These are phyloP conservation scores for Archips xylosteana DNA, from an alignment of 2,888 invertebrate genomes.

Conservation along the genomic window DNA sequence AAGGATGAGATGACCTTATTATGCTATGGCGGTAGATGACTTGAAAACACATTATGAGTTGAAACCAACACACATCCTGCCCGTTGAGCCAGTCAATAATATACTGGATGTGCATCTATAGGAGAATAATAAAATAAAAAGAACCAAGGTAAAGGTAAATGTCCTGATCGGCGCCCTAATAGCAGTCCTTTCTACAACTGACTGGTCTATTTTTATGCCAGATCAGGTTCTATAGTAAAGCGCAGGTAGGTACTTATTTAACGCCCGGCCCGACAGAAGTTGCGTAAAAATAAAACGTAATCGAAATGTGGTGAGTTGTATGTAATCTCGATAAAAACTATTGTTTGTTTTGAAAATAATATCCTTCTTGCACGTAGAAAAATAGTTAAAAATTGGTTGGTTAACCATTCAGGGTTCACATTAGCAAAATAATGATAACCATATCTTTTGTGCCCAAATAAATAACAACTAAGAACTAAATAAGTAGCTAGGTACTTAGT, in stretches of 20 bases:
- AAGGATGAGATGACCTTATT: too few species aligned
- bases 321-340: constrained; percentile 10
- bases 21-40: too few species aligned
- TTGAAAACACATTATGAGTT: too few species aligned
- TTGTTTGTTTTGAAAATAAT: constrained; percentile 7
- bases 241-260: constrained; percentile 37
- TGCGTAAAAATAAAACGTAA: constrained; percentile 43
- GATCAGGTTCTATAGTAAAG: constrained; percentile 38
- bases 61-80: neutral
- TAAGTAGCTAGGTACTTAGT: too few species aligned
- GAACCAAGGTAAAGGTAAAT: constrained; percentile 21
- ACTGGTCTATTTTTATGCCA: constrained; percentile 41
- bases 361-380: neutral
- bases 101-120: neutral
- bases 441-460: too few species aligned
- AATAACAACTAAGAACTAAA: too few species aligned
- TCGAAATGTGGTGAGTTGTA: constrained; percentile 29
- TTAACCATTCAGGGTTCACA: too few species aligned
- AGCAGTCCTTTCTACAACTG: constrained; percentile 34
- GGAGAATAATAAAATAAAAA: constrained; percentile 14
- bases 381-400: neutral
- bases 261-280: constrained; percentile 31
- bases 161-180: constrained; percentile 34
- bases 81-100: neutral
- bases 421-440: too few species aligned